phyloP scores from a whole-genome alignment of 2,113 vertebrate genomes.

The Fukomys damarensis region DNA sequence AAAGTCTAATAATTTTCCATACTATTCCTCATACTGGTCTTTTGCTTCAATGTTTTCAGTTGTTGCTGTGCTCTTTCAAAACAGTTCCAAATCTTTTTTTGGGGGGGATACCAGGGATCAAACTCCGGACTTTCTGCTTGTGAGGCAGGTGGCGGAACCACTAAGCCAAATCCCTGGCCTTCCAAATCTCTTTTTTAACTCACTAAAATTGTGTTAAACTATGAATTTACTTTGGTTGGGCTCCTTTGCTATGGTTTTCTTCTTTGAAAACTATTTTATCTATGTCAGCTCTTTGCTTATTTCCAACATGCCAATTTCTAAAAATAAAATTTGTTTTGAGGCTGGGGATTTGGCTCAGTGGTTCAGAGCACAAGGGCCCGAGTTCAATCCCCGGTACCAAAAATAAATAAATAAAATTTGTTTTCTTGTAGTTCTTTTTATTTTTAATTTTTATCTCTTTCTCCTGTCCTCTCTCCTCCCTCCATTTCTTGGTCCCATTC shows the following conservation, averaged over 20 bases:
- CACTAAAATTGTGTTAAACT: neutral
- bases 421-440: neutral
- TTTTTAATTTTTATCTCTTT: neutral
- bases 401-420: neutral
- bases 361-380: too few relatives aligned
- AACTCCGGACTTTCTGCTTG: too few relatives aligned
- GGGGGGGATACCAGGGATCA: too few relatives aligned
- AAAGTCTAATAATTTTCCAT: neutral
- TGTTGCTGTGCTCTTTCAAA: neutral
- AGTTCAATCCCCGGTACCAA: too few relatives aligned
- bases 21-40: neutral
- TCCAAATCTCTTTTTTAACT: neutral
- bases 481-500: neutral
- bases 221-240: neutral
- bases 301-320: neutral
- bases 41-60: neutral
- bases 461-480: neutral
- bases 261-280: neutral
- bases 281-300: neutral
- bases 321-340: neutral
- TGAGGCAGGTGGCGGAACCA: too few relatives aligned
- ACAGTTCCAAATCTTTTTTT: neutral
- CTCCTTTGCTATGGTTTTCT: neutral
- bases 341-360: too few relatives aligned
- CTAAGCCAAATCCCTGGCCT: too few relatives aligned